Base-by-base conservation (phyloP, 2,888 invertebrate genomes). In the Tromatobia lineatoria region DNA sequence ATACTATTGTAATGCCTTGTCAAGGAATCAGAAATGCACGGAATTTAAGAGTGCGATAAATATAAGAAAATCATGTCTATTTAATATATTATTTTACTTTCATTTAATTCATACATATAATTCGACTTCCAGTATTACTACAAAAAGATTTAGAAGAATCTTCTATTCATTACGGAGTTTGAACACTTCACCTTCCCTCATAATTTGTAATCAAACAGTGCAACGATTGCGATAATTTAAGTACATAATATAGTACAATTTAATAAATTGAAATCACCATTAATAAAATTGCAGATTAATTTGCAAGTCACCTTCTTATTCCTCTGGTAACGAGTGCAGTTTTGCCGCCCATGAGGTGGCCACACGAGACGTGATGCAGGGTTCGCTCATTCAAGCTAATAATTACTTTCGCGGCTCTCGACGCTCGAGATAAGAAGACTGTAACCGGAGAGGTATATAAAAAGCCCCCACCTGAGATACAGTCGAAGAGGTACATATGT, bases 391-490 rank as follows among this genome's bases (percentile, higher is more conserved):
- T 73, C 47, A 45, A 29, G 73, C 73, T 59, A 45, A 73, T 73
- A 73, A 73, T 73, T 73, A 73, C 73, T 73, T 59, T 59, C 59
- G 29, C 59, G 38, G 59, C 18, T 18, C 45, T 73, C 59, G 57
- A 45, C 57, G 25, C 23, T 20, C 18, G 29, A 59, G 73, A 73
- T 73, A 73, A 61, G 73, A 54, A 73, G 73, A 38, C 18, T 18
- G 73, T 59, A 73, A 73, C 57, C 29, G 6, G 73, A 73, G 73
- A 73, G 73, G 25, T 59, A 23, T 61, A n/a, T 61, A 47, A 47
- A 59, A 18, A 57, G 59, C 45, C 38, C 7, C 10, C 61, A 18
- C 25, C 42, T 59, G 73, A 47, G 45, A 73, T 59, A 73, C 59
- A 29, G 23, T 13, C 42, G 23, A 45, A 47, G 59, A 45, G 59